Percentiles rank a stretch among this genome's conserved stretches.
Conservation (phyloP, 2,888 invertebrate species). For the Ophion obscuratus region DNA sequence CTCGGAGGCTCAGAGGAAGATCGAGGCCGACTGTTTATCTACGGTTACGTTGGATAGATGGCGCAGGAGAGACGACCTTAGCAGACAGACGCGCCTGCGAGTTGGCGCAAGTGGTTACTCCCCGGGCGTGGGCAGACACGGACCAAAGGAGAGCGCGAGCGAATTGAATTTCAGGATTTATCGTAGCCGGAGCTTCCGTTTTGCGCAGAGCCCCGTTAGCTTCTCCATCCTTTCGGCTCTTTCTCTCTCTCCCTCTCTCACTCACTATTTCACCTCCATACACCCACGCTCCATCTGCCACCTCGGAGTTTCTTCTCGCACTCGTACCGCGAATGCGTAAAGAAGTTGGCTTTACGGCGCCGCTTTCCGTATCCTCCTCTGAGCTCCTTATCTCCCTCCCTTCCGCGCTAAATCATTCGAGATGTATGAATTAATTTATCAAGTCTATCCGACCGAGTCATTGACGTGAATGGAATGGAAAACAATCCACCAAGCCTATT, state of each 20-base stretch:
- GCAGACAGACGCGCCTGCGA: conserved; percentile 59
- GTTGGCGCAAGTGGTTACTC: conserved; percentile 67
- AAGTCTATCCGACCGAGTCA: conserved; percentile 65
- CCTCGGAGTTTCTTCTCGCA: conserved; percentile 47
- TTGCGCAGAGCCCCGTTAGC: conserved; percentile 70
- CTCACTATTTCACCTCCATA: conserved; percentile 38
- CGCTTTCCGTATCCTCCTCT: conserved; percentile 56
- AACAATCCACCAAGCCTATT: background rate
- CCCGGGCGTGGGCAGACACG: conserved; percentile 68
- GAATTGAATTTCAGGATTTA: conserved; percentile 83
- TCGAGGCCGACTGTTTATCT: conserved; percentile 39
- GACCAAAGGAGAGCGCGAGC: conserved; percentile 66
- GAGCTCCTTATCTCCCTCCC: conserved; percentile 1
- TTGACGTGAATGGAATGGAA: background rate
- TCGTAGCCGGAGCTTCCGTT: conserved; percentile 83
- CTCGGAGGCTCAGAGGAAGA: conserved; percentile 16
- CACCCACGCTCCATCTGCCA: conserved; percentile 23
- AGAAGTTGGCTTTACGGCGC: conserved; percentile 80
- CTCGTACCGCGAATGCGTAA: conserved; percentile 76
- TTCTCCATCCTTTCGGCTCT: conserved; percentile 33
- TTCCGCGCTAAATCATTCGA: conserved; percentile 31
- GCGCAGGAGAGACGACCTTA: conserved; percentile 45
- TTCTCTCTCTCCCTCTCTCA: background rate
- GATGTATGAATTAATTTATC: conserved; percentile 76
- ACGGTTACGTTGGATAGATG: conserved; percentile 55